Conservation (phyloP, 2,888 invertebrate genomes). For the Eupeodes luniger region DNA sequence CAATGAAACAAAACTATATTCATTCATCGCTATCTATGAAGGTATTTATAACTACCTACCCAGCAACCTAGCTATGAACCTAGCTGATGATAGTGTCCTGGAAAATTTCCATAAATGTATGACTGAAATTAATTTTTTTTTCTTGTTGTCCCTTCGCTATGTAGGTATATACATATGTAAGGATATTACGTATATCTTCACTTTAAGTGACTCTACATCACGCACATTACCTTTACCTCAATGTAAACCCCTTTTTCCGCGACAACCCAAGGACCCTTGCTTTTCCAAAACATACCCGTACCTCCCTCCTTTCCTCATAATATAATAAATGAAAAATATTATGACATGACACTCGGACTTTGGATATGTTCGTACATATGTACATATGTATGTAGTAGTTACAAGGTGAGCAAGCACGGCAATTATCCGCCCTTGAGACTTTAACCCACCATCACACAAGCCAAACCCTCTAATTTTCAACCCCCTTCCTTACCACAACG, state of each 20-base stretch:
- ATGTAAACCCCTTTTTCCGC: not conserved
- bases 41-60: too few species aligned
- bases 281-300: not conserved
- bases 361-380: too few species aligned
- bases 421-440: slow-evolving; percentile 67
- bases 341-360: slow-evolving; percentile 54
- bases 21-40: not conserved
- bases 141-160: too few species aligned
- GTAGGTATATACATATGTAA: too few species aligned
- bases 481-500: not conserved
- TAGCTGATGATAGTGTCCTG: slow-evolving; percentile 11
- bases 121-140: slow-evolving; percentile 18
- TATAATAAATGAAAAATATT: slow-evolving; percentile 31
- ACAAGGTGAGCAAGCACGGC: slow-evolving; percentile 52
- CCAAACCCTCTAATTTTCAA: slow-evolving; percentile 2
- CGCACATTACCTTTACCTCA: slow-evolving; percentile 32
- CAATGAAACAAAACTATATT: slow-evolving; percentile 11
- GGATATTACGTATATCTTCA: not conserved
- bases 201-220: slow-evolving; percentile 44
- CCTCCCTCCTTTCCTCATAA: not conserved
- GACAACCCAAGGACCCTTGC: not conserved
- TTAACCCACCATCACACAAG: slow-evolving; percentile 29
- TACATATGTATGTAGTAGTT: not conserved
- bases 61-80: too few species aligned
- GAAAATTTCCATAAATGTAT: slow-evolving; percentile 52